Evolutionary conservation across 1,140 invertebrate species (phyloP), one percentile per base, ranked within the genome.

Genomic region (Tetramorium parvispinum): DNA sequence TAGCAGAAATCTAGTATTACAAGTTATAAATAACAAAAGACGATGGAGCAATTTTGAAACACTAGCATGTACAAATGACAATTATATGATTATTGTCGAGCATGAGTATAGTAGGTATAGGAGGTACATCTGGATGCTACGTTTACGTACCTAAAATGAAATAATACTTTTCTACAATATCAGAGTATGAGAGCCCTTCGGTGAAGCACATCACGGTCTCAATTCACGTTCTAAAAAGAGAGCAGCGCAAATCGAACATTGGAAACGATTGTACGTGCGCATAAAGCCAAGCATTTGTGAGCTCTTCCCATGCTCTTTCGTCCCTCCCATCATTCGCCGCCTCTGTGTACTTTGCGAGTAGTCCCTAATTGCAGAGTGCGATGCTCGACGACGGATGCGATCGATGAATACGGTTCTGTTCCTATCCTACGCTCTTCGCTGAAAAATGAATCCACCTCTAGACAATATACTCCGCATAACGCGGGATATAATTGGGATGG

Each of bases 401-500:
- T 85, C 65, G 59, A 73, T 65, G 49, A 24, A 85, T 66, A 21
- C 79, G 57, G 24, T 61, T 2, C 55, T 32, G 13, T 21, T 51
- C 24, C 27, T 40, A 6, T 13, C 7, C 40, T 53, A 40, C 49
- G 27, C 21, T n/a, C 21, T 21, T 16, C 18, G 27, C 10, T 79
- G 85, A 79, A 68, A 83, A 83, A 83, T 83, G 79, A 59, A 75
- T 75, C 68, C 68, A 61, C 27, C 40, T 37, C 51, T 61, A 57
- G 79, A 63, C 57, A 46, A 55, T n/a, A 32, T 43, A 71, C 70
- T 21, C 37, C 37, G 37, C 53, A 27, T 10, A 11, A 3, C 46
- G 27, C 6, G 24, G 32, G 13, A 37, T 88, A 68, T 82, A 85
- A 90, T 89, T 85, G 86, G 53, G 75, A 85, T 21, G 27, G 65